phyloP scores from a whole-genome alignment of 53 echinoderm and acorn worm species.

The Arbacia lixula region DNA sequence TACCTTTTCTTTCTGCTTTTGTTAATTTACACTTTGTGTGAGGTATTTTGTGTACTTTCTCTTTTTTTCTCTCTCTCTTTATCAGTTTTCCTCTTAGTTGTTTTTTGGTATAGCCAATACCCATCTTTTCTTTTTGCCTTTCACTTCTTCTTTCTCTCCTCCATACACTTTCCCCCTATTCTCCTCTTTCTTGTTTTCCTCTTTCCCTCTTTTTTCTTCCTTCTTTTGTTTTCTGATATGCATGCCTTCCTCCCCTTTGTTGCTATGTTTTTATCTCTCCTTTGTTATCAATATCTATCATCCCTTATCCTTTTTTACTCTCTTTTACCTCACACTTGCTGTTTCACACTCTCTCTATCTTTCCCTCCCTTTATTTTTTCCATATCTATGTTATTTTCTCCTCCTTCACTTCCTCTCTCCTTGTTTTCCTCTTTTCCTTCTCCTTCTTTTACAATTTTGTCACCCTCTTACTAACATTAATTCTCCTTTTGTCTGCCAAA shows the following conservation, averaged over 20 bases:
- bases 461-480: too few relatives aligned
- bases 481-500: too few relatives aligned
- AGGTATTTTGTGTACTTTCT: neutral
- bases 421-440: neutral
- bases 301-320: too few relatives aligned
- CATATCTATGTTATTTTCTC: neutral
- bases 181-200: too few relatives aligned
- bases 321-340: neutral
- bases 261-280: neutral
- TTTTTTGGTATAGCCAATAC: neutral
- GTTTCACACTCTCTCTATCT: neutral
- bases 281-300: neutral
- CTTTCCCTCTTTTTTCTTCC: neutral
- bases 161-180: neutral
- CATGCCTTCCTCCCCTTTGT: too few relatives aligned
- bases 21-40: too few relatives aligned
- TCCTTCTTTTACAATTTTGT: too few relatives aligned
- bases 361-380: neutral
- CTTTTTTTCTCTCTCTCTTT: neutral
- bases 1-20: too few relatives aligned
- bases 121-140: neutral
- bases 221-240: too few relatives aligned
- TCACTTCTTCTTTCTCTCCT: neutral
- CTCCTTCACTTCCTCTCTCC: neutral
- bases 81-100: neutral